A percentile compares a stretch with the other conserved stretches of the same genome.
Evolutionary conservation across 2,888 invertebrate species (phyloP).

Genomic region (Tipula lateralis): DNA sequence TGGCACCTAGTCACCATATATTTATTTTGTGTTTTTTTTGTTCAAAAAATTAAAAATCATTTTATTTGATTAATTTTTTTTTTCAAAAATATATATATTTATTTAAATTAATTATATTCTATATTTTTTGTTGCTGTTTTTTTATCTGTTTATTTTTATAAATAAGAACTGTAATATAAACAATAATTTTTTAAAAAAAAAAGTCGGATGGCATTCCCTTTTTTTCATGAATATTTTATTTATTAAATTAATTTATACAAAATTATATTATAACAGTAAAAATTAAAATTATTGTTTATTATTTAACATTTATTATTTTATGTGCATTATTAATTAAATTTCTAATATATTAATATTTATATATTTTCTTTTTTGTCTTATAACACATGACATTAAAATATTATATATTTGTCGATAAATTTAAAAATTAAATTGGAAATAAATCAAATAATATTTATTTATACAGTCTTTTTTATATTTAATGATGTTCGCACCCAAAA

Average conservation of each 20-base stretch:
- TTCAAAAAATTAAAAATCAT: not conserved
- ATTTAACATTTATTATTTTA: not conserved
- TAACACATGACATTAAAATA: not conserved
- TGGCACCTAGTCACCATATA: not conserved
- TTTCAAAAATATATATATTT: conserved; percentile 14
- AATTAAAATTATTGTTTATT: not conserved
- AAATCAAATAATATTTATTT: not conserved
- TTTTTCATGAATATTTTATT: not conserved
- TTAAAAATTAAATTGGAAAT: not conserved
- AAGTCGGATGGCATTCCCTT: not conserved
- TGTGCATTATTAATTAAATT: conserved; percentile 14
- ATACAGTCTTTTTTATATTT: not conserved
- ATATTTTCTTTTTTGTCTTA: not conserved
- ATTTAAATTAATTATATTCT: conserved; percentile 1
- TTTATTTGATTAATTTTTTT: not conserved
- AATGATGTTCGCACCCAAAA: not conserved
- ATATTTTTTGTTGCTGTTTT: not conserved
- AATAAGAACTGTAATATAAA: not conserved
- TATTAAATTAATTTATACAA: not conserved
- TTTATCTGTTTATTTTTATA: not conserved
- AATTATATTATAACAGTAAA: conserved; percentile 2
- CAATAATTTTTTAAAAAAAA: not conserved
- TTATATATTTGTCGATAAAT: not conserved
- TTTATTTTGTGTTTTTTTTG: not conserved
- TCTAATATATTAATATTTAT: not conserved